phyloP scores from a whole-genome alignment of 2,888 invertebrate species.

The Diarsia brunnea region DNA sequence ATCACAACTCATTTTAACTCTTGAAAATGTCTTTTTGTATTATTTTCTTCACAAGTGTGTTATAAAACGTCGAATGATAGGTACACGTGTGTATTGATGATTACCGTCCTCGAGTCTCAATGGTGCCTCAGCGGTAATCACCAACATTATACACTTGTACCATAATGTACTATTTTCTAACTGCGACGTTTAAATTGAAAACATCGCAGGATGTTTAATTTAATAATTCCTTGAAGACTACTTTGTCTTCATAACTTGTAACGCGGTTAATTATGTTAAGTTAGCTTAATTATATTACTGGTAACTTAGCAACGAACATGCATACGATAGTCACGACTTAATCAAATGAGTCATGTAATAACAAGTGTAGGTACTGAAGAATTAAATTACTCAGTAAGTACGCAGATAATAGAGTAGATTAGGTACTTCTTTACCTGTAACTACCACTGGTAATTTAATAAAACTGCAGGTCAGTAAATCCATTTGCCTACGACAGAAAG shows the following conservation, averaged over 20 bases:
- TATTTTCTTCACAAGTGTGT: too few species aligned
- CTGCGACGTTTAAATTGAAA: too few species aligned
- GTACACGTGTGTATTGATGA: too few species aligned
- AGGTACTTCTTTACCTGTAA: neutral
- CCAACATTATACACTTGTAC: too few species aligned
- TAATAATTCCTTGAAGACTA: constrained; percentile 1
- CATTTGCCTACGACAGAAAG: neutral
- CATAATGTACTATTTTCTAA: too few species aligned
- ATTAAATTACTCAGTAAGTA: constrained; percentile 17
- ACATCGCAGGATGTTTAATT: neutral
- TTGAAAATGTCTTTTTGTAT: too few species aligned
- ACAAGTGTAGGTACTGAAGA: constrained; percentile 17
- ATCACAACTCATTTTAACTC: too few species aligned
- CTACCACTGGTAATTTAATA: constrained; percentile 20
- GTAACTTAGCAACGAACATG: neutral
- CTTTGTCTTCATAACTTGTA: neutral
- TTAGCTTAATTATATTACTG: neutral
- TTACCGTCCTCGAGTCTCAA: too few species aligned
- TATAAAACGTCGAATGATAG: too few species aligned
- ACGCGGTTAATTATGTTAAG: neutral
- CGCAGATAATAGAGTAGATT: neutral
- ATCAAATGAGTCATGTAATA: constrained; percentile 8
- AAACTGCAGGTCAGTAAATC: constrained; percentile 10
- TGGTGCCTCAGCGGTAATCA: too few species aligned
- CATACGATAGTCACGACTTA: constrained; percentile 1